A percentile compares a stretch with the other conserved stretches of the same genome.
These are phyloP conservation scores for Pseudolaguvia tuberculata DNA, from an alignment of 2,113 vertebrate genomes.

Conservation along the genomic window DNA sequence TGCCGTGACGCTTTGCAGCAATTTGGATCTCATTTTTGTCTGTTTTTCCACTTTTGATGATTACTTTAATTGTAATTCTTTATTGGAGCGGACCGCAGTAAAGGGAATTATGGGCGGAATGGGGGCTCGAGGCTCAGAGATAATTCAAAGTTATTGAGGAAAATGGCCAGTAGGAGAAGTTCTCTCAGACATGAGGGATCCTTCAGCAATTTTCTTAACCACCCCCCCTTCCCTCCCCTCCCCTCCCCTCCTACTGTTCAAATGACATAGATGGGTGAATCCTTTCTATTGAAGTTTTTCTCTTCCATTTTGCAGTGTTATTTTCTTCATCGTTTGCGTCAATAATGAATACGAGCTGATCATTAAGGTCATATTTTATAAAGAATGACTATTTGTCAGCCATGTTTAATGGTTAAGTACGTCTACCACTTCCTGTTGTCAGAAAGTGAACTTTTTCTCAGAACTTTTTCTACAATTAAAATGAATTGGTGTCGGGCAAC, in stretches of 20 bases:
- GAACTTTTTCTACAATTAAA: not conserved
- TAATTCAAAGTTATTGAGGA: conserved; percentile 75
- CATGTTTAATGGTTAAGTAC: not conserved
- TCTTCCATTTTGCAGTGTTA: too few relatives aligned
- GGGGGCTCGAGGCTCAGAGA: conserved; percentile 65
- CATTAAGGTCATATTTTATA: not conserved
- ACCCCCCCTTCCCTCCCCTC: too few relatives aligned
- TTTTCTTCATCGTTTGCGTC: too few relatives aligned
- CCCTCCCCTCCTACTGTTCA: too few relatives aligned
- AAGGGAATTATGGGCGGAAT: conserved; percentile 71
- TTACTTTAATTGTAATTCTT: conserved; percentile 77
- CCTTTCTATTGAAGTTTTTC: not conserved
- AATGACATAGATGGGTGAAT: not conserved
- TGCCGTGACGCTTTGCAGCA: conserved; percentile 65
- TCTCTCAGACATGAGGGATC: conserved; percentile 45
- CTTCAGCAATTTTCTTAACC: not conserved
- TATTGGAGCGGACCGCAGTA: conserved; percentile 74
- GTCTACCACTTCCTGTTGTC: not conserved
- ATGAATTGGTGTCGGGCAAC: too few relatives aligned
- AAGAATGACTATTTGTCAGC: not conserved
- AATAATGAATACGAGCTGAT: not conserved
- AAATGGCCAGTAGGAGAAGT: conserved; percentile 74
- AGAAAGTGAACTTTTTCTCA: not conserved
- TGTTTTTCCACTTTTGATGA: conserved; percentile 70
- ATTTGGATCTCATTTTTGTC: conserved; percentile 66